Conservation (phyloP, 2,797 vertebrate genomes). For the Diplodus puntazzo region DNA sequence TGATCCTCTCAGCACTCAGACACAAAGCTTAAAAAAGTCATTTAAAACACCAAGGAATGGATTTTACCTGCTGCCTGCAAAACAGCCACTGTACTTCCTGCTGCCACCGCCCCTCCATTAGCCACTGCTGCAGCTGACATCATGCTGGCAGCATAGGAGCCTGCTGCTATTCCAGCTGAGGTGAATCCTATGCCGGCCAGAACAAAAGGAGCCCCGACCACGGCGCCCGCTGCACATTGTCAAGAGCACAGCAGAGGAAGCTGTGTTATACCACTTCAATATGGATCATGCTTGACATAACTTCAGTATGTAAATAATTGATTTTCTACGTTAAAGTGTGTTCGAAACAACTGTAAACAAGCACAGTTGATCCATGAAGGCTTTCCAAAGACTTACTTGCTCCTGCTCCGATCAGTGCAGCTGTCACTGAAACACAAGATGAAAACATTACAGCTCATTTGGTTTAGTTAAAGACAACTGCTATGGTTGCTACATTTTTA, state of each 20-base stretch:
- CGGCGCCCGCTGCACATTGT: neutral
- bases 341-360: neutral
- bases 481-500: neutral
- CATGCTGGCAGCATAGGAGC: conserved; percentile 62
- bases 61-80: conserved; percentile 64
- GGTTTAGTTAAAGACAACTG: neutral
- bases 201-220: conserved; percentile 40
- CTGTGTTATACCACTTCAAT: neutral
- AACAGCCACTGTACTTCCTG: conserved; percentile 58
- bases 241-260: neutral
- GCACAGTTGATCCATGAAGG: neutral
- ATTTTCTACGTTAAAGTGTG: neutral
- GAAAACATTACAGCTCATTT: neutral
- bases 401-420: neutral
- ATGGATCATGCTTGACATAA: neutral
- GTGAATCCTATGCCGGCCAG: conserved; percentile 61
- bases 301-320: neutral
- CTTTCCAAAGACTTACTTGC: conserved; percentile 26
- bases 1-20: too few species aligned
- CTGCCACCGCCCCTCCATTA: conserved; percentile 68
- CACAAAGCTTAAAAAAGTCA: too few species aligned
- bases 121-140: conserved; percentile 69
- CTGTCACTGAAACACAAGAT: conserved; percentile 28
- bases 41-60: neutral
- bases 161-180: conserved; percentile 59